Conservation (phyloP, 2,888 invertebrate species). For the Chalcosyrphus nemorum region DNA sequence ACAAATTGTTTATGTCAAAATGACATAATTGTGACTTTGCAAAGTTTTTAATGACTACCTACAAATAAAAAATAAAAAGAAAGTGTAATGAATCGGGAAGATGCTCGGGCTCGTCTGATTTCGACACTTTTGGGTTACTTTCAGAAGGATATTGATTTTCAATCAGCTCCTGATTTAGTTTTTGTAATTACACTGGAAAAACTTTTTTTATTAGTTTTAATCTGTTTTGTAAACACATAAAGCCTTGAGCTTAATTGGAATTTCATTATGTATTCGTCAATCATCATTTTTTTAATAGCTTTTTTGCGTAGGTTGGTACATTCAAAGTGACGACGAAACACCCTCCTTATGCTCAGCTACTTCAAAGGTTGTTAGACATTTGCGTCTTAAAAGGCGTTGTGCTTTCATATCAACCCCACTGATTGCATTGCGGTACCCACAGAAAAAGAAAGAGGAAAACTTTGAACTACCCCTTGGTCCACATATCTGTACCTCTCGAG, state of each 20-base stretch:
- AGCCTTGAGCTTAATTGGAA: too few species aligned
- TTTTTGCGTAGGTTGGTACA: too few species aligned
- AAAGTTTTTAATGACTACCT: slow-evolving; percentile 29
- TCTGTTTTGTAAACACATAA: background rate
- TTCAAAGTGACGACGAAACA: too few species aligned
- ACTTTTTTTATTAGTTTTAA: background rate
- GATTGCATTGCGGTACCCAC: background rate
- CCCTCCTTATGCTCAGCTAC: background rate
- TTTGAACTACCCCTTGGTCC: background rate
- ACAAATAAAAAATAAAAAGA: too few species aligned
- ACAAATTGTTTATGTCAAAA: slow-evolving; percentile 21
- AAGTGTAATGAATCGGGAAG: background rate
- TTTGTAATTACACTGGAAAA: background rate
- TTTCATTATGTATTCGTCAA: slow-evolving; percentile 6
- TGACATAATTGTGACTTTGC: slow-evolving; percentile 1
- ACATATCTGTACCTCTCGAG: background rate
- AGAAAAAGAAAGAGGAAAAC: background rate
- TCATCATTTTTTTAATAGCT: background rate
- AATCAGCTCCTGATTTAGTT: background rate
- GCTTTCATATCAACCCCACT: background rate
- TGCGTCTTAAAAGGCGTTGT: background rate
- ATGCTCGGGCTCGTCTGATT: background rate
- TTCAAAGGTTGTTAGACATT: background rate
- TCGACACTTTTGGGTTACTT: slow-evolving; percentile 2
- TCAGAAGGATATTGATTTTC: background rate